Base-by-base conservation (phyloP, 2,797 vertebrate genomes). In the Eospalax fontanierii region DNA sequence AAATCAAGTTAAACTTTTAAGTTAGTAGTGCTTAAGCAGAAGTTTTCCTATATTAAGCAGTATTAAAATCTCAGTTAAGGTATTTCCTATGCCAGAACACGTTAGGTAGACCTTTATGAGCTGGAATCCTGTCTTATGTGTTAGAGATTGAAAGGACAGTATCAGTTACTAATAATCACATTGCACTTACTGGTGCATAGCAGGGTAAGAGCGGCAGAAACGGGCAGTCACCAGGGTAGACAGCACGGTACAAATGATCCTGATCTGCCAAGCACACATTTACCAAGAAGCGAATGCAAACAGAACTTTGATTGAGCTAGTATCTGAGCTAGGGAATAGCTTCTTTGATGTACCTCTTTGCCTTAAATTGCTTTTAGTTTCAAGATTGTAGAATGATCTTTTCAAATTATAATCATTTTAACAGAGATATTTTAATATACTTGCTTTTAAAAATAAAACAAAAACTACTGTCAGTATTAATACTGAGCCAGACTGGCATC, bases 391-490 rank as follows among this genome's bases (percentile, higher is more conserved):
- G 81, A 91, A 54, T 28, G 70, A 95, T 91, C 65, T 68, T 96
- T 91, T 95, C 80, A 84, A 93, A 84, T 57, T 80, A 16, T 96
- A 93, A 84, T 91, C 93, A 95, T 96, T 95, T 81, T 92, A 76
- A 92, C 75, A 95, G 93, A 97, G 80, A 78, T 95, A 93, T 95
- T 97, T 96, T 95, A 96, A 96, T 89, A 96, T 91, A 81, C 61
- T 76, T 94, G 89, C 89, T 96, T 96, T 94, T 74, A 54, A 18
- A 54, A 82, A 86, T 63, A 89, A 75, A 79, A 81, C 35, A 71
- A 68, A 86, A 97, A 97, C 97, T 98, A 98, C 97, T 97, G 96
- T 98, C 95, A 96, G 89, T 98, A 95, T 96, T 96, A 96, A 91
- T 97, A 92, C 95, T 97, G 97, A 97, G 97, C 97, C 96, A 96